phyloP scores from a whole-genome alignment of 2,113 vertebrate species.

The Dromas ardeola region DNA sequence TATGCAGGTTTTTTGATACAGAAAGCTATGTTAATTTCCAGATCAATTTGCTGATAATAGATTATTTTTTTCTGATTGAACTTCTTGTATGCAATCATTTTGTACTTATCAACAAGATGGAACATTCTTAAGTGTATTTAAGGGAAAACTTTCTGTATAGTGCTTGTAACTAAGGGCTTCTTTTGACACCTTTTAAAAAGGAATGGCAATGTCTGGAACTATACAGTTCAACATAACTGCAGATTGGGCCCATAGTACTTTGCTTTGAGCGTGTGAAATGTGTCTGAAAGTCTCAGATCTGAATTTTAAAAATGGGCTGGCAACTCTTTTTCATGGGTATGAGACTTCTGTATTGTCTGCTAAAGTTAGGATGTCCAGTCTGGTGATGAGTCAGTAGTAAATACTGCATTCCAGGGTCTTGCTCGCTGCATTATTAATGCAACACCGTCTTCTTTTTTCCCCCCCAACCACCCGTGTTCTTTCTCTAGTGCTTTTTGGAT shows the following conservation, averaged over 20 bases:
- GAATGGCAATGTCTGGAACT: neutral
- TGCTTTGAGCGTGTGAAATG: neutral
- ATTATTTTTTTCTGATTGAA: neutral
- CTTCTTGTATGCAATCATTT: neutral
- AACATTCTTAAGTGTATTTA: neutral
- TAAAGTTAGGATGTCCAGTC: neutral
- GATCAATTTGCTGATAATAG: neutral
- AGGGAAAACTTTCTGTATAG: neutral
- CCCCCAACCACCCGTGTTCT: neutral
- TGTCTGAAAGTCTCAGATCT: neutral
- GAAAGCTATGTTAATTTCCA: neutral
- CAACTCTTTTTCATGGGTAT: neutral
- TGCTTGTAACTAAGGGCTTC: neutral
- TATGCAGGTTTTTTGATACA: neutral
- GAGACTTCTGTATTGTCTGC: neutral
- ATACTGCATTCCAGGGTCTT: neutral
- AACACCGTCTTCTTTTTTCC: accelerated
- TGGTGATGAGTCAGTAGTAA: neutral
- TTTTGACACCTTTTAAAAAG: neutral
- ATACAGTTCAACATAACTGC: neutral
- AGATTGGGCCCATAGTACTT: neutral
- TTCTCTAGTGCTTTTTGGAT: neutral
- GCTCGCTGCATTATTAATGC: neutral
- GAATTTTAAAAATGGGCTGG: neutral
- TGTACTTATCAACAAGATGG: neutral